Evolutionary conservation across 2,113 vertebrate species (phyloP), one percentile per base, ranked within the genome.

Genomic region (Turnix velox): DNA sequence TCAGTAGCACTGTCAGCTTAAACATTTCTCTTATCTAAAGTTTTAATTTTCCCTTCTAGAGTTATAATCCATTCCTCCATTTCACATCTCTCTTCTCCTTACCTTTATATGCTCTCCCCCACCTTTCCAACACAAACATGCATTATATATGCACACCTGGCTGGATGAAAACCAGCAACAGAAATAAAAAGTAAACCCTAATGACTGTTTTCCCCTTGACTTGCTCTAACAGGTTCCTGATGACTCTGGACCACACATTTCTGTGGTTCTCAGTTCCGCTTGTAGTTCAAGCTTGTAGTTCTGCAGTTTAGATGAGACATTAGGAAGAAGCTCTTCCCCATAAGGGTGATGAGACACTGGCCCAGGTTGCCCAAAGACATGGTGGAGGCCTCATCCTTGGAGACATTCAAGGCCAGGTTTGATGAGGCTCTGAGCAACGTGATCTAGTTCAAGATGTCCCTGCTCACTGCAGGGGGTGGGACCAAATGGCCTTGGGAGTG

Each of bases 191-290:
- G 15, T 3, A n/a, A 51, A 57, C 10, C 17, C 35, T 27, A n/a
- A 31, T 0, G 4, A 27, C 42, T 35, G 42, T 4, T 43, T 28
- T 54, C 40, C 16, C 55, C 54, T 22, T 4, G 6, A 3, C 27
- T 12, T 23, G 54, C 43, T 43, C 11, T 8, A 6, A 6, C 18
- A 33, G 59, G 42, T 14, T 22, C 5, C 22, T 1, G 25, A 24
- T 4, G 19, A 7, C 42, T 6, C 57, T 1, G 33, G 10, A n/a
- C 19, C 15, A 7, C 6, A 1, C 20, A 3, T 30, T 23, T 18
- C 52, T 13, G 69, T 0, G 14, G 37, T 22, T 37, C 35, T 6
- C 5, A 11, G 28, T 18, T 76, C 11, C 12, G 1, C 40, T 10
- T 14, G 19, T 3, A 54, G 18, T 61, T 27, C 6, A 16, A 25